Percentiles rank a stretch among this genome's conserved stretches.
phyloP scores from a whole-genome alignment of 2,113 vertebrate genomes.

The Toxostoma redivivum region DNA sequence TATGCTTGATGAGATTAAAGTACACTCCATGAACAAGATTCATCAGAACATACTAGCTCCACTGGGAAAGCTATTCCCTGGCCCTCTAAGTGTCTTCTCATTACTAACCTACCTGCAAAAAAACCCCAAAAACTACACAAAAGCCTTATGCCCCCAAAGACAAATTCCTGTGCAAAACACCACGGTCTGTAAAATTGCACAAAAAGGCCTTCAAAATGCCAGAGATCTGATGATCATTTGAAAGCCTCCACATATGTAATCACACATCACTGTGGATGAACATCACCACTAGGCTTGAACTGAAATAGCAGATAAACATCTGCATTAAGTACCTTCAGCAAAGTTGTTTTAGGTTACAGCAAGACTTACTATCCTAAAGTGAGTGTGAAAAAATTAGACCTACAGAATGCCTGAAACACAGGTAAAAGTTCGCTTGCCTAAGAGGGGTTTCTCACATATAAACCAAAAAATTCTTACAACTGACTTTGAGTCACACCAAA shows the following conservation, averaged over 20 bases:
- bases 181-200: background rate
- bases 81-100: background rate
- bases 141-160: background rate
- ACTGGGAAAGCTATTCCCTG: background rate
- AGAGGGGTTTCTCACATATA: background rate
- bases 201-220: background rate
- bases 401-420: background rate
- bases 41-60: background rate
- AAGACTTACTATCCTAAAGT: background rate
- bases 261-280: background rate
- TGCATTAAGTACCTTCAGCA: background rate
- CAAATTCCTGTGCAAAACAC: background rate
- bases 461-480: background rate
- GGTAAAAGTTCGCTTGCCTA: background rate
- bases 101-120: background rate
- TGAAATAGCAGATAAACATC: background rate
- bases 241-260: background rate
- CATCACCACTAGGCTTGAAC: background rate
- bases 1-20: background rate
- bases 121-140: fast-evolving
- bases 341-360: background rate
- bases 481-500: background rate
- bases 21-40: background rate
- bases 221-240: background rate
- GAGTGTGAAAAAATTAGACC: background rate